Evolutionary conservation across 2,113 vertebrate genomes (phyloP), one percentile per base, ranked within the genome.

Genomic region (Brachypodius melanocephalos): DNA sequence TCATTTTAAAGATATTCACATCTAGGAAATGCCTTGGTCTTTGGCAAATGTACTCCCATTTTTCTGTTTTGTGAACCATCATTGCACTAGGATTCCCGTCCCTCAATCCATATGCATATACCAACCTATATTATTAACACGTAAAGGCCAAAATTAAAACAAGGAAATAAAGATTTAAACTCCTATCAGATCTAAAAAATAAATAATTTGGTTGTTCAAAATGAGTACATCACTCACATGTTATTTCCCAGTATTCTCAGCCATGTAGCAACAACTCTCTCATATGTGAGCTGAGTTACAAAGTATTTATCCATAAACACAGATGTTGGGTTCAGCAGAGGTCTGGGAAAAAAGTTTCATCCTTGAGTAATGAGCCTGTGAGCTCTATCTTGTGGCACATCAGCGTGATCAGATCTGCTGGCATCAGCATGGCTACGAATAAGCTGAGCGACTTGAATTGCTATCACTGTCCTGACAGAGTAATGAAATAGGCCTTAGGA

Each of bases 321-420:
- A 21, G 26, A 46, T 67, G 21, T 46, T 38, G 25, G 21, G 15
- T 42, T 84, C 72, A 77, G 12, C 29, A 78, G 7, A 73, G 79
- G 9, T 46, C 38, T 58, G 26, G 73, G 24, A 40, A 74, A 73
- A 78, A 25, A 4, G 8, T 38, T 89, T 83, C 25, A 55, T 57
- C 34, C 16, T 55, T 51, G 17, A 3, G 6, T 13, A 29, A 43
- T 16, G 40, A 92, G 26, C 6, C n/a, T 71, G 22, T 38, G 48
- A 85, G 49, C 26, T 57, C 18, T 51, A 0, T 10, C 16, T 3
- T 6, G 17, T 15, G 22, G 8, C 16, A 24, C 19, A 71, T 19
- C 42, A 43, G 46, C 0, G 0, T 34, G 68, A 28, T 17, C 1
- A 1, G 34, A 61, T 12, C 26, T 80, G 38, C 24, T 68, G 65